Percentiles rank a stretch among this genome's conserved stretches.
Conservation (phyloP, 2,888 invertebrate species). For the Xiphydria camelus region DNA sequence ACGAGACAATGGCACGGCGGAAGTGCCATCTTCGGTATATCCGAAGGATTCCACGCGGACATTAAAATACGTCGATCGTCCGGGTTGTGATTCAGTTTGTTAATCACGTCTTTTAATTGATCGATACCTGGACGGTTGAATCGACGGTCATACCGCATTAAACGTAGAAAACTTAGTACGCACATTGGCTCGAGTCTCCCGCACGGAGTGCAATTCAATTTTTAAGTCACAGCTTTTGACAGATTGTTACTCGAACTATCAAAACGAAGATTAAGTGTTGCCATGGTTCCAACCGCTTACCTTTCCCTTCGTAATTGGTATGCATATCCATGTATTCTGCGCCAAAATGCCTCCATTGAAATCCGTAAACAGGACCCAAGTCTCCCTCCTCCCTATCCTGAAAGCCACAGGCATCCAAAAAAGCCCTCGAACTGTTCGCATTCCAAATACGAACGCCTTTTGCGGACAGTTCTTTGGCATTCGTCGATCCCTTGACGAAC, state of each 20-base stretch:
- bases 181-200: too few species aligned
- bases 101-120: conserved; percentile 80
- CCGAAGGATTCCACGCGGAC: conserved; percentile 93
- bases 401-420: conserved; percentile 86
- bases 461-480: conserved; percentile 77
- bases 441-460: conserved; percentile 95
- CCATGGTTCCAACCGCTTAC: too few species aligned
- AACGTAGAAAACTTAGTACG: too few species aligned
- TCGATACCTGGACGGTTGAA: too few species aligned
- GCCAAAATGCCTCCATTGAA: conserved; percentile 98
- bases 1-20: conserved; percentile 96
- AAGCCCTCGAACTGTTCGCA: conserved; percentile 87
- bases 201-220: too few species aligned
- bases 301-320: conserved; percentile 75
- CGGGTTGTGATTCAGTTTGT: conserved; percentile 79
- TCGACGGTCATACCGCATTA: too few species aligned
- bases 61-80: conserved; percentile 88
- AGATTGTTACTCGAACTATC: too few species aligned
- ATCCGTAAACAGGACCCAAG: conserved; percentile 95
- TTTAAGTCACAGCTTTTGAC: too few species aligned
- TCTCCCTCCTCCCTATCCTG: conserved; percentile 88
- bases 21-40: conserved; percentile 88
- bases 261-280: too few species aligned
- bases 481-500: conserved; percentile 91
- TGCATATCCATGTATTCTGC: conserved; percentile 83